phyloP scores from a whole-genome alignment of 2,888 invertebrate genomes.

The Aricia artaxerxes region DNA sequence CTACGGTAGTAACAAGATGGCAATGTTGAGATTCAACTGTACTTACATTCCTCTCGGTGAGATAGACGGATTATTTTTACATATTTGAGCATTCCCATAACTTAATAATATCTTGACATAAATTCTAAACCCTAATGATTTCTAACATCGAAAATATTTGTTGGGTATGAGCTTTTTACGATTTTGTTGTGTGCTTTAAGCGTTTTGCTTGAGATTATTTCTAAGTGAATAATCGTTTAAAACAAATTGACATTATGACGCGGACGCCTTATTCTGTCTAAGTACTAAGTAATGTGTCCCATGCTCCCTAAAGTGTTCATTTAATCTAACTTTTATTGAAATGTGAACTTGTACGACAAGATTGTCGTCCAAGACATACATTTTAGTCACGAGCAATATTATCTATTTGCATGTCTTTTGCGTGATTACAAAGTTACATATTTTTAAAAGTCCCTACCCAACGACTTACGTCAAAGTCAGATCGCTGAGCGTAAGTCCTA shows the following conservation, averaged over 20 bases:
- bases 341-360: neutral
- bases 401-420: neutral
- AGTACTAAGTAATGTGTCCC: neutral
- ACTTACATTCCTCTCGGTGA: neutral
- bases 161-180: neutral
- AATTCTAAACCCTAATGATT: neutral
- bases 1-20: neutral
- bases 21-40: neutral
- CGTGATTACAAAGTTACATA: neutral
- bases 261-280: neutral
- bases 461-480: neutral
- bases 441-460: neutral
- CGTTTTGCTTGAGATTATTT: neutral
- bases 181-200: slow-evolving; percentile 1
- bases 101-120: neutral
- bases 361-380: neutral
- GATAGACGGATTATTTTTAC: slow-evolving; percentile 19
- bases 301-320: slow-evolving; percentile 10
- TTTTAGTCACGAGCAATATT: neutral
- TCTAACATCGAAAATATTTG: slow-evolving; percentile 10
- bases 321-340: neutral
- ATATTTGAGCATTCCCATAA: slow-evolving; percentile 7
- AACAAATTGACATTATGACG: neutral
- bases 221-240: neutral
- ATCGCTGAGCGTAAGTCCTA: neutral